Conservation (phyloP, 2,797 vertebrate species). For the Netta rufina region DNA sequence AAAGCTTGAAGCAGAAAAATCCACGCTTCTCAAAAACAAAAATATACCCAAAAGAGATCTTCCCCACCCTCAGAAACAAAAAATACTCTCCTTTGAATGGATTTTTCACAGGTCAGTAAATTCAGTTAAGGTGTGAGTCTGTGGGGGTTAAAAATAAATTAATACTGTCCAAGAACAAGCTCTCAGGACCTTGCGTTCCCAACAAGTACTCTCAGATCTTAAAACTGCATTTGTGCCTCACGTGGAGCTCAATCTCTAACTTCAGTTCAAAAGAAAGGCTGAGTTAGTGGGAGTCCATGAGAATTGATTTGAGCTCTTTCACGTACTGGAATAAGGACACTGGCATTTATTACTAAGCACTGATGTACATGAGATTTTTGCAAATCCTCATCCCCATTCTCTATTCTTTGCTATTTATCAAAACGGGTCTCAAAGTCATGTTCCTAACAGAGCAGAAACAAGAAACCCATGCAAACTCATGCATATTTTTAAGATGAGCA, state of each 20-base stretch:
- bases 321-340: background rate
- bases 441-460: background rate
- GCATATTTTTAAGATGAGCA: background rate
- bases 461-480: rapidly evolving
- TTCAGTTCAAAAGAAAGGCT: background rate
- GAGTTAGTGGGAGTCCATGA: background rate
- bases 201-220: background rate
- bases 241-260: background rate
- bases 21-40: rapidly evolving
- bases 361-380: background rate
- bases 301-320: background rate
- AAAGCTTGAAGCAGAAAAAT: background rate
- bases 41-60: too few species aligned
- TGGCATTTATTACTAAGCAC: background rate
- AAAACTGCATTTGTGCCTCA: background rate
- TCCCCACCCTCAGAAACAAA: too few species aligned
- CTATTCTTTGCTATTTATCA: background rate
- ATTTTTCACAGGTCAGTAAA: background rate
- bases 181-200: background rate
- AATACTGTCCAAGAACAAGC: background rate
- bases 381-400: background rate
- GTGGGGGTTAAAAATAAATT: background rate
- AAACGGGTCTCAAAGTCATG: background rate
- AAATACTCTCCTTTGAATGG: background rate
- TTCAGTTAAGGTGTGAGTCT: background rate